Evolutionary conservation across 2,113 vertebrate species (phyloP), one percentile per base, ranked within the genome.

Genomic region (Triplophysa tibetana): DNA sequence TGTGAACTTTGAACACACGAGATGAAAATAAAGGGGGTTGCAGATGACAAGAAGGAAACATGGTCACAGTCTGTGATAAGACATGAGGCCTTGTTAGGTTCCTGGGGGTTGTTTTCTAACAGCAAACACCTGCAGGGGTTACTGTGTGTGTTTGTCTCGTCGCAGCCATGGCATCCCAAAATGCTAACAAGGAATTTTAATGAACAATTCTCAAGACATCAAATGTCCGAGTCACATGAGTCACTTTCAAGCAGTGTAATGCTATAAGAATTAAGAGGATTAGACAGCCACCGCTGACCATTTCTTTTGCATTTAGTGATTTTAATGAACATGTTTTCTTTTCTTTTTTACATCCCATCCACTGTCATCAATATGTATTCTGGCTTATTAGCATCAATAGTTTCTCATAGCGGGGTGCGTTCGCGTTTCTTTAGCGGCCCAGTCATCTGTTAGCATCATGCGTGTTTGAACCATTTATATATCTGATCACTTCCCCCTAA

Each of bases 401-500:
- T 73, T 62, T 69, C 75, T 78, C 80, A 26, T 76, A 82, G 81
- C 78, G 17, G 26, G 56, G 63, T 63, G 17, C 23, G 4, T 81
- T 87, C 4, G 85, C 78, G 83, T 81, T 85, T 70, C 48, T 41
- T 54, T 64, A 69, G 81, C 66, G 86, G 85, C 87, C 87, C 85
- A 77, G 87, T 91, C 89, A 91, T 93, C 93, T 92, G 91, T 92
- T 91, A 89, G 93, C 90, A 43, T 94, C 93, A 94, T 95, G 91
- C 90, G 92, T 91, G 92, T 94, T 94, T 95, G 93, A 95, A 94
- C 93, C 91, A 91, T 93, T 94, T 95, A 93, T 94, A 93, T 94
- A 93, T 91, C 91, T 93, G 93, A 94, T 95, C 93, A 92, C 89
- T 94, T 95, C 92, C 91, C 94, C 91, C 92, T 94, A 92, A 95